These are phyloP conservation scores for Accipiter cooperii DNA, from an alignment of 2,113 vertebrate species.

Conservation along the genomic window DNA sequence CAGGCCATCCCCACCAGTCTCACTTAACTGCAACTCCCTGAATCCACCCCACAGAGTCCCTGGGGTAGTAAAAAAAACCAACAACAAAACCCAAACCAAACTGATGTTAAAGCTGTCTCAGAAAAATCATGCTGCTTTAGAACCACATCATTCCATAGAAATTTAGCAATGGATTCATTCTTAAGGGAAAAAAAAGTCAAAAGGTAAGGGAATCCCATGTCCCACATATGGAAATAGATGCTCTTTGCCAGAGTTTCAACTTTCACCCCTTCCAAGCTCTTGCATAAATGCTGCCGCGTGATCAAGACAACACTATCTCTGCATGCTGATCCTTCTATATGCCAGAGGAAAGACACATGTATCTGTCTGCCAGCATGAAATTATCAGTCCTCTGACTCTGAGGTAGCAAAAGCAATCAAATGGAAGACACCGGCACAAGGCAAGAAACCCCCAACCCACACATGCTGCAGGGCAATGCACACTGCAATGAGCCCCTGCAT, in stretches of 20 bases:
- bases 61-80: not conserved
- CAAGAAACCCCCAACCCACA: not conserved
- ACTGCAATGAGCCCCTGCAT: not conserved
- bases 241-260: constrained; percentile 12
- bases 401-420: not conserved
- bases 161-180: not conserved
- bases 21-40: not conserved
- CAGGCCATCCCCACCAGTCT: not conserved
- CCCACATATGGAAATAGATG: not conserved
- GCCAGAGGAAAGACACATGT: not conserved
- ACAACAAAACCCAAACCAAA: too few relatives aligned
- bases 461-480: not conserved
- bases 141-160: not conserved
- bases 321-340: not conserved
- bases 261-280: constrained; percentile 1
- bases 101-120: not conserved
- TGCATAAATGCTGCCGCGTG: not conserved
- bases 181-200: not conserved
- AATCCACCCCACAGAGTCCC: not conserved
- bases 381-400: not conserved
- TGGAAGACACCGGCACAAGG: not conserved
- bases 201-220: constrained; percentile 4
- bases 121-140: not conserved
- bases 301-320: not conserved
- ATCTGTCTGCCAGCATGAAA: not conserved